phyloP scores from a whole-genome alignment of 2,888 invertebrate genomes.

The Nomada ruficornis region DNA sequence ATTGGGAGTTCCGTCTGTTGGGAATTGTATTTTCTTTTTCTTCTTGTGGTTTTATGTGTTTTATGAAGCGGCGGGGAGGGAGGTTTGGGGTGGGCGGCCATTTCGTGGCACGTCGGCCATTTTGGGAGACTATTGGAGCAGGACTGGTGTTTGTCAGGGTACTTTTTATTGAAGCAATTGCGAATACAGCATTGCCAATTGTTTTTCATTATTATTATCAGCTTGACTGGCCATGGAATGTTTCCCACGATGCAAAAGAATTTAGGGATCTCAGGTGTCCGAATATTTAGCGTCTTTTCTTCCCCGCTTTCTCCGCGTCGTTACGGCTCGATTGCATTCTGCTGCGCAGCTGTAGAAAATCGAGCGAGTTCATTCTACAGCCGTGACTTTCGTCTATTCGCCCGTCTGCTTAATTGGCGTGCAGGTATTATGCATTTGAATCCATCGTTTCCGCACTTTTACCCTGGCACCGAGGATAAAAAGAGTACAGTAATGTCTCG shows the following conservation, averaged over 20 bases:
- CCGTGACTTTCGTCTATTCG: conserved; percentile 60
- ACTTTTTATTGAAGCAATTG: too few species aligned
- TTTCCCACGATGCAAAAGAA: conserved; percentile 2
- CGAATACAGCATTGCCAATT: too few species aligned
- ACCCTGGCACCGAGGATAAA: not conserved
- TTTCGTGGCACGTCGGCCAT: too few species aligned
- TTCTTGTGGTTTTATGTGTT: too few species aligned
- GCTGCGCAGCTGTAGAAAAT: conserved; percentile 44
- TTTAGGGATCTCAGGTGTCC: conserved; percentile 10
- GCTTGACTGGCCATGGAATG: not conserved
- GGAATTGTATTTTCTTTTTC: too few species aligned
- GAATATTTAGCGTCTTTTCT: conserved; percentile 18
- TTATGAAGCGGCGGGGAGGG: too few species aligned
- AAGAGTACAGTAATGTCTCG: too few species aligned
- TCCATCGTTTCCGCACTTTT: conserved; percentile 51
- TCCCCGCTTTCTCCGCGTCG: conserved; percentile 41
- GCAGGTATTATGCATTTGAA: conserved; percentile 41
- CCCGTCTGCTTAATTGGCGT: conserved; percentile 58
- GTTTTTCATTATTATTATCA: not conserved
- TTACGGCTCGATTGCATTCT: conserved; percentile 42
- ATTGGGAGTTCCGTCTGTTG: too few species aligned
- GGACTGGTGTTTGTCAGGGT: too few species aligned
- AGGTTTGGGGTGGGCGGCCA: too few species aligned
- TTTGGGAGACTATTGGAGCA: too few species aligned
- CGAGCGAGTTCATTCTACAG: conserved; percentile 52